phyloP scores from a whole-genome alignment of 2,113 vertebrate species.

The Saimiri boliviensis region DNA sequence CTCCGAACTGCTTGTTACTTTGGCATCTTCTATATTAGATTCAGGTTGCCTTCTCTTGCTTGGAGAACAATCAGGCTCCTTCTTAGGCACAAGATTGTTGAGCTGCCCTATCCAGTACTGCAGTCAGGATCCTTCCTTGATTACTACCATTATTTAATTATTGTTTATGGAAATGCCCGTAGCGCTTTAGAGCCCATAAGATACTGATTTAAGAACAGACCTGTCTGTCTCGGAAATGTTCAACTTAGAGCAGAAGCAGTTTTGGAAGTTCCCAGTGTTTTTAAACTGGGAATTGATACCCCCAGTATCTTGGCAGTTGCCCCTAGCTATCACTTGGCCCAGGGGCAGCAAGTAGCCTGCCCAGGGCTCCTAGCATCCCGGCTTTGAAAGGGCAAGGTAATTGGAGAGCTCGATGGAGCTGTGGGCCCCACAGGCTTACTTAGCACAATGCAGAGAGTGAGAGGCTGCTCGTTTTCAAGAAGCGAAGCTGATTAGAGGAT shows the following conservation, averaged over 20 bases:
- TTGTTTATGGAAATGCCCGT: slow-evolving; percentile 8
- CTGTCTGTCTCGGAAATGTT: not conserved
- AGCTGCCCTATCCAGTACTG: not conserved
- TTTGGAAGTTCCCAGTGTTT: not conserved
- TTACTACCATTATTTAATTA: slow-evolving; percentile 25
- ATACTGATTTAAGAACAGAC: not conserved
- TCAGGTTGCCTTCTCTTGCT: not conserved
- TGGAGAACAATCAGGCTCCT: not conserved
- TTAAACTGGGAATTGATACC: not conserved
- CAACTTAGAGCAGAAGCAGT: not conserved
- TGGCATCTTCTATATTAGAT: not conserved
- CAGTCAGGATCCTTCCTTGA: not conserved
- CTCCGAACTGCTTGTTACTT: fast-evolving
- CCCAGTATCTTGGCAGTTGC: slow-evolving; percentile 25
- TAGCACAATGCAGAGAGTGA: not conserved
- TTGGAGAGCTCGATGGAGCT: slow-evolving; percentile 34
- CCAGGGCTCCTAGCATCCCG: not conserved
- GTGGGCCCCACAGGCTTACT: slow-evolving; percentile 17
- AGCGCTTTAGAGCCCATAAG: not conserved
- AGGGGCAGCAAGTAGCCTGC: not conserved
- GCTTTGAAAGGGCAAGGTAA: slow-evolving; percentile 62
- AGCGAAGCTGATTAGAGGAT: not conserved
- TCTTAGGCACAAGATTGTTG: not conserved
- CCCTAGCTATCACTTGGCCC: not conserved
- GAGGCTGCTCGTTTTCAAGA: slow-evolving; percentile 28